Evolutionary conservation across 2,888 invertebrate genomes (phyloP), one percentile per base, ranked within the genome.

Genomic region (Nematopogon swammerdamellus): DNA sequence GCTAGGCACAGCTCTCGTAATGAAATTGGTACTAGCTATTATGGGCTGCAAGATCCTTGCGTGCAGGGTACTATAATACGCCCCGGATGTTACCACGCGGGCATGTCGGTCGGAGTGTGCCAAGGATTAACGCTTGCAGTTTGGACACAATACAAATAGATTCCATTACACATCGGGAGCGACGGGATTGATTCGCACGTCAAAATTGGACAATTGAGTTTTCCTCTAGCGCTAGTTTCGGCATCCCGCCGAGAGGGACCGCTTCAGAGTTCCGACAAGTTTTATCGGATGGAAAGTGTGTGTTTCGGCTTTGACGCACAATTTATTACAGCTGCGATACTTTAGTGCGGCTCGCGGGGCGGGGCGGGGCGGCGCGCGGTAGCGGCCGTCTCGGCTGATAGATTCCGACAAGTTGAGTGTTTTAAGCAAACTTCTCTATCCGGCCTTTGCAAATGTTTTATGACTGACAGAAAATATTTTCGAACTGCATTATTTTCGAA

Each of bases 101-200:
- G 63, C 75, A 75, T 76, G 76, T 67, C 68, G 62, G 62, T 62
- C 62, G 64, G 63, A 61, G 64, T 61, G 67, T 72, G 74, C 74
- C 75, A 75, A 72, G 75, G 76, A 73, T 76, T 76, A 76, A 63
- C 62, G 59, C 65, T 60, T 74, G 72, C 72, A 74, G 64, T 65
- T 63, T 58, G 60, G 74, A 72, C 72, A 64, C 56, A 59, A 66
- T n/a, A 77, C 69, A 71, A 72, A 77, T 75, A 68, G 68, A 61
- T 59, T 62, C 67, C 63, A 73, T 72, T 73, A 71, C 66, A 68
- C 63, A 72, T 66, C 63, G 47, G 63, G 60, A 36, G 48, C 25
- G 57, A 56, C 56, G 60, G 70, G 72, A 76, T 72, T 65, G 70
- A 77, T 74, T 67, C 58, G 51, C 53, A 56, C 60, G 63, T 67